Evolutionary conservation across 2,797 vertebrate genomes (phyloP), one percentile per base, ranked within the genome.

Genomic region (Ataeniobius toweri): DNA sequence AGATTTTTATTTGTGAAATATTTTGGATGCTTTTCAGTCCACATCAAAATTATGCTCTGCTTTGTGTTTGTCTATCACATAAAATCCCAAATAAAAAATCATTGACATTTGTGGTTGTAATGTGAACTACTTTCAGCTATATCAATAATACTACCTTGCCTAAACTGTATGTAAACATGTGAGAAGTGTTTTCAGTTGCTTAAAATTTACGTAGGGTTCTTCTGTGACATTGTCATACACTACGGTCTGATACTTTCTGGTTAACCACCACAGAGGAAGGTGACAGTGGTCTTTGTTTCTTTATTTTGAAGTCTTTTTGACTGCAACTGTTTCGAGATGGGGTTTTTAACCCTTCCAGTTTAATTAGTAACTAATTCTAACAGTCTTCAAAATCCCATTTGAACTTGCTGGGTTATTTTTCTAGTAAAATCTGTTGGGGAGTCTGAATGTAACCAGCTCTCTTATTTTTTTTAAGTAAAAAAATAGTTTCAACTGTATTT

Each of bases 251-350:
- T 69, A 69, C 67, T 44, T n/a, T n/a, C 46, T 46, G 67, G 41
- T 69, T 68, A 69, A n/a, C 67, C 67, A 69, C 67, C 67, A 69
- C 67, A 69, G 24, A 69, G 41, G 67, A 69, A 69, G 67, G 41
- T 69, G 46, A 26, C 24, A 44, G 13, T 46, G 41, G 41, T 69
- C 67, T 46, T 26, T 5, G 41, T 69, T 69, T 69, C 67, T 41
- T 69, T 24, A 69, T 69, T 68, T 46, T 68, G 10, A 14, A 68
- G 10, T 46, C 39, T 24, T 68, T 69, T n/a, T 69, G 67, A 58
- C 24, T 58, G 24, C 39, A 46, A 26, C 41, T n/a, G 67, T 69
- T 69, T 69, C 67, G 18, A 69, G 39, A 69, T 46, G 39, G n/a
- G 46, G 36, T 22, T 63, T 63, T 67, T 41, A 41, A 3, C 5